Evolutionary conservation across 2,888 invertebrate species (phyloP).

Genomic region (Eilema depressum): DNA sequence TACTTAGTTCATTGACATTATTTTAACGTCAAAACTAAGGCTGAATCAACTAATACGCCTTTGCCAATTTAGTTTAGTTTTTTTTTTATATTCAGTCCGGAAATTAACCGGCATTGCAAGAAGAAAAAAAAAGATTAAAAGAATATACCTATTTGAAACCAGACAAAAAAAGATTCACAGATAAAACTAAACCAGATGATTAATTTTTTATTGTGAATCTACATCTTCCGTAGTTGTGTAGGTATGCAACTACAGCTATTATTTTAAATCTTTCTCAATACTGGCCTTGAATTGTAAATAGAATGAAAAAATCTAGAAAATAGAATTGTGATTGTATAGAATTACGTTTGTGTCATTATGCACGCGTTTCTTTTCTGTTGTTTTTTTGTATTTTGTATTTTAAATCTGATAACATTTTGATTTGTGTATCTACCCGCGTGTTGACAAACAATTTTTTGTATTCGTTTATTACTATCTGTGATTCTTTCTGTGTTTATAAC

Average conservation of each 20-base stretch:
- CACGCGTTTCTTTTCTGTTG: neutral
- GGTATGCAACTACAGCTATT: neutral
- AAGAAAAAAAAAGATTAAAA: neutral
- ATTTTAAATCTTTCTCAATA: neutral
- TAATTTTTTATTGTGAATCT: no score
- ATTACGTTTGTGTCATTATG: slow-evolving; percentile 28
- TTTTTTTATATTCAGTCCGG: no score
- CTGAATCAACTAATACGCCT: neutral
- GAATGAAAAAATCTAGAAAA: neutral
- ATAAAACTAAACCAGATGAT: neutral
- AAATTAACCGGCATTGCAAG: neutral
- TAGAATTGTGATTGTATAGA: slow-evolving; percentile 30
- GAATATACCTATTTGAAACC: neutral
- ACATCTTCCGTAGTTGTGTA: no score
- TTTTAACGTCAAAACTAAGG: neutral
- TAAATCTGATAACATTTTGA: neutral
- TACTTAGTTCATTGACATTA: neutral
- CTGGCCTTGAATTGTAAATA: neutral
- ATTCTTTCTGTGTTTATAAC: neutral
- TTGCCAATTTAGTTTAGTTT: neutral
- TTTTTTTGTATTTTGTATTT: neutral
- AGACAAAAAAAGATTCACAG: neutral
- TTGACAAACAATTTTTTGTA: neutral
- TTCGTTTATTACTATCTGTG: neutral
- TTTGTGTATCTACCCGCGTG: neutral